phyloP scores from a whole-genome alignment of 2,888 invertebrate genomes.

The Ochlodes sylvanus region DNA sequence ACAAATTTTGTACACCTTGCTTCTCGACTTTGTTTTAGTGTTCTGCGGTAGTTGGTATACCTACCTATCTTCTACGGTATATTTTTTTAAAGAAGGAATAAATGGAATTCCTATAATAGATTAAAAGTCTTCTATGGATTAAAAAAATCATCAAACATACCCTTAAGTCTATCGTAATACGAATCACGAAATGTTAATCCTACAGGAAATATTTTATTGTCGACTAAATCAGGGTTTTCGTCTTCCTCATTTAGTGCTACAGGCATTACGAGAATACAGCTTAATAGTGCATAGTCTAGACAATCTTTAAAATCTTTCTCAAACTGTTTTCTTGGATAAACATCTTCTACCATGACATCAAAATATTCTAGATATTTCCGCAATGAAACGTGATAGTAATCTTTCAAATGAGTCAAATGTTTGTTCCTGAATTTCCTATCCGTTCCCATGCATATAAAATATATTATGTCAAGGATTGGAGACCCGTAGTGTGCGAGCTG shows the following conservation, averaged over 20 bases:
- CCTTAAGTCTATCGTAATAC: slow-evolving; percentile 45
- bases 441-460: slow-evolving; percentile 47
- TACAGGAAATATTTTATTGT: slow-evolving; percentile 6
- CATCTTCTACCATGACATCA: slow-evolving; percentile 47
- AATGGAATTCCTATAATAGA: too few species aligned
- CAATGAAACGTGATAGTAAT: slow-evolving; percentile 52
- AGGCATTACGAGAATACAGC: slow-evolving; percentile 36
- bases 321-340: slow-evolving; percentile 46
- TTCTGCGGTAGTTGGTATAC: too few species aligned
- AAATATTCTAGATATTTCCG: slow-evolving; percentile 51
- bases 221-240: slow-evolving; percentile 43
- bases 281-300: slow-evolving; percentile 3
- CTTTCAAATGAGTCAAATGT: slow-evolving; percentile 53
- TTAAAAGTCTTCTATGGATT: slow-evolving; percentile 20
- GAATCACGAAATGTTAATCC: slow-evolving; percentile 39
- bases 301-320: slow-evolving; percentile 39
- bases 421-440: slow-evolving; percentile 50
- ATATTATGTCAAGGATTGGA: slow-evolving; percentile 50
- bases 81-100: too few species aligned
- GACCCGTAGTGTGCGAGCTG: slow-evolving; percentile 48
- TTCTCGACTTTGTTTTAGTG: too few species aligned
- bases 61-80: too few species aligned
- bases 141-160: slow-evolving; percentile 51
- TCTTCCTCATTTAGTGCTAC: slow-evolving; percentile 43
- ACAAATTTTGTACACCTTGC: too few species aligned